phyloP scores from a whole-genome alignment of 1,140 invertebrate species.

The Drosophila lowei region DNA sequence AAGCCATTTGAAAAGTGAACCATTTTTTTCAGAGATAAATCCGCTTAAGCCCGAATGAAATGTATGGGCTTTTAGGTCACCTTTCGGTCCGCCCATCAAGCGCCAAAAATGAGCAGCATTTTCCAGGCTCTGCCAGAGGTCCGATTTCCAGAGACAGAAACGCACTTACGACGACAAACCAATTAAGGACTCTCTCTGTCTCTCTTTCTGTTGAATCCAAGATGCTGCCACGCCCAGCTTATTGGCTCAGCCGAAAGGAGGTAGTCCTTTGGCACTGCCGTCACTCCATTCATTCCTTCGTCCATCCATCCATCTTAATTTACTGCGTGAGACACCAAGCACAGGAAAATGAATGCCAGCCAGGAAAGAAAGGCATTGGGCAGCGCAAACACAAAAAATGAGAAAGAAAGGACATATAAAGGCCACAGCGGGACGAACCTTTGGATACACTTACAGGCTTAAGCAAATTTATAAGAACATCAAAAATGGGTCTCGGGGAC shows the following conservation, averaged over 20 bases:
- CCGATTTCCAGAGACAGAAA: neutral
- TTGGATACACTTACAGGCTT: no score
- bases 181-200: slow-evolving; percentile 44
- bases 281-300: slow-evolving; percentile 11
- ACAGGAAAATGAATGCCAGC: slow-evolving; percentile 54
- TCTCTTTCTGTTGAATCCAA: slow-evolving; percentile 13
- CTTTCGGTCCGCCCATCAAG: no score
- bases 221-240: slow-evolving; percentile 29
- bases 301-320: slow-evolving; percentile 55
- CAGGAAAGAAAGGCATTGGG: slow-evolving; percentile 2
- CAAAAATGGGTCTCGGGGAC: no score
- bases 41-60: no score
- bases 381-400: neutral
- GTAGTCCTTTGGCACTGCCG: slow-evolving; percentile 1
- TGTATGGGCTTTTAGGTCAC: no score
- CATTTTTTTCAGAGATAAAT: no score
- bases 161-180: slow-evolving; percentile 35
- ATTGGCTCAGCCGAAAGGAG: slow-evolving; percentile 33
- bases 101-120: no score
- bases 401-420: neutral
- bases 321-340: slow-evolving; percentile 61
- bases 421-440: no score
- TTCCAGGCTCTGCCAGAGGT: no score
- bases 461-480: no score
- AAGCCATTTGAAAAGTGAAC: no score